These are phyloP conservation scores for Phaethornis superciliosus DNA, from an alignment of 2,113 vertebrate species.

Conservation along the genomic window DNA sequence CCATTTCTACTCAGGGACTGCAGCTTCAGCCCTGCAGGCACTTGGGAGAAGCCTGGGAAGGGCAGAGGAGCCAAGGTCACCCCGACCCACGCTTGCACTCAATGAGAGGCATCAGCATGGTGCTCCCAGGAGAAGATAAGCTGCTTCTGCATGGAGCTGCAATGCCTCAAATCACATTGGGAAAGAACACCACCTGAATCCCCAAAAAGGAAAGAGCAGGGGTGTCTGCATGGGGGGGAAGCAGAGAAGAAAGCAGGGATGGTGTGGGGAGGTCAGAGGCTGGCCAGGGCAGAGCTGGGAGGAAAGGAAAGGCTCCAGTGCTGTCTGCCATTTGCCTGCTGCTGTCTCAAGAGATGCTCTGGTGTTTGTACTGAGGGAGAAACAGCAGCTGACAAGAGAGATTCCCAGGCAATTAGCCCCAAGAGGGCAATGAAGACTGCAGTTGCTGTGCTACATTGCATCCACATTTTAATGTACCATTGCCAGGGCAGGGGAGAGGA, in stretches of 20 bases:
- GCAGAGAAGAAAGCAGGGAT: background rate
- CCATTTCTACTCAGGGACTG: background rate
- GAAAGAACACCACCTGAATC: background rate
- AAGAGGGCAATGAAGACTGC: background rate
- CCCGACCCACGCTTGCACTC: background rate
- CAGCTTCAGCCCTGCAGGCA: background rate
- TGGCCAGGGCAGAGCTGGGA: background rate
- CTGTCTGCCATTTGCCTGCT: background rate
- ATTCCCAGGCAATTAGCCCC: background rate
- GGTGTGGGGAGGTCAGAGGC: background rate
- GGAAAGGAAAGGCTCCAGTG: background rate
- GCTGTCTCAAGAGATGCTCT: background rate
- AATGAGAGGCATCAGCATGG: background rate
- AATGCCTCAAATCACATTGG: background rate
- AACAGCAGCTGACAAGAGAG: background rate
- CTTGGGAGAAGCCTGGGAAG: background rate
- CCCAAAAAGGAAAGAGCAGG: background rate
- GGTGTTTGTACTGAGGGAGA: background rate
- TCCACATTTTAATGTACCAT: background rate
- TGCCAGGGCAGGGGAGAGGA: background rate
- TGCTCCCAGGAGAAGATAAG: background rate
- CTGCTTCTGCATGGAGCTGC: background rate
- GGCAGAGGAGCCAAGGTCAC: slow-evolving; percentile 19
- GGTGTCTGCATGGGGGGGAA: background rate
- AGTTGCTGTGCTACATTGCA: background rate